Evolutionary conservation across 2,797 vertebrate genomes (phyloP), one percentile per base, ranked within the genome.

Genomic region (Octomys mimax): DNA sequence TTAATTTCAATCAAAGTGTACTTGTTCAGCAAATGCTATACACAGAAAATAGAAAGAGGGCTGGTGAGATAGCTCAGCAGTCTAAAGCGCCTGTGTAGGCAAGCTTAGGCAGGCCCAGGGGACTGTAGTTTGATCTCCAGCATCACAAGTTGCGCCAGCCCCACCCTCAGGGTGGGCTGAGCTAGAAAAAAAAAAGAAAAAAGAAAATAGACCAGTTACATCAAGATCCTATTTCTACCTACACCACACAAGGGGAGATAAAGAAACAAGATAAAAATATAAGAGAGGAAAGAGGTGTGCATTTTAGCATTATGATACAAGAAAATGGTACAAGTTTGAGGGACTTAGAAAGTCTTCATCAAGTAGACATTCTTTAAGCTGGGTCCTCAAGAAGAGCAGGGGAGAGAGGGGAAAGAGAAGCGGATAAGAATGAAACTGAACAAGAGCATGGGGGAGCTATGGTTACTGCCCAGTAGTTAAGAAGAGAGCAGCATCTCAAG

Each of bases 311-410:
- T 95, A 49, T 8, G 5, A 57, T 59, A 36, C 42, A 84, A 84
- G 49, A 57, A 59, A 88, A 80, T 22, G 22, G 36, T 36, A 33
- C 7, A 79, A 82, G 31, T 89, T 71, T 7, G 24, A 95, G 82
- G 79, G 36, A 83, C 64, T 78, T 87, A 80, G 93, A 91, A 57
- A 84, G 66, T 80, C 46, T 94, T 84, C 39, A 31, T 28, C 57
- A 42, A 94, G 61, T 61, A 93, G 88, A 64, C 31, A 93, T 75
- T 59, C n/a, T 94, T 77, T 81, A 52, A 36, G 68, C 64, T 75
- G 28, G 57, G 70, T 42, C 33, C 59, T 93, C 31, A 95, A 87
- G 57, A 82, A 89, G 52, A 89, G 70, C 18, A 19, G 42, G 5
- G 49, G 81, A 42, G 57, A 66, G 9, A 79, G 33, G 26, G 52